phyloP scores from a whole-genome alignment of 2,113 vertebrate species.

The Cyphomyrus discorhynchus region DNA sequence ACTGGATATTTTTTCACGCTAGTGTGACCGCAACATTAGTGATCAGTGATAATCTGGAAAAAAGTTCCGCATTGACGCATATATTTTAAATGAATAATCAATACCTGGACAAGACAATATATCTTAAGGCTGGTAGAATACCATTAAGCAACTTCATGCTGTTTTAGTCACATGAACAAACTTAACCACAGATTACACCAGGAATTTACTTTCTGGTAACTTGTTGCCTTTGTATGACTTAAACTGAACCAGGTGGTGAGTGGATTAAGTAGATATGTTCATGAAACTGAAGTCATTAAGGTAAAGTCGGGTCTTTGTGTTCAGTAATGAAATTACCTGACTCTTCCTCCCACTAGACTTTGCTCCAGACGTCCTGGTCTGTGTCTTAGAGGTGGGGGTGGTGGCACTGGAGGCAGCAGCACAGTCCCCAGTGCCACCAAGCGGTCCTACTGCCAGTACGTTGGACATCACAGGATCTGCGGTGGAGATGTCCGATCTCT shows the following conservation, averaged over 20 bases:
- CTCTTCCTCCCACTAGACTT: neutral
- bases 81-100: neutral
- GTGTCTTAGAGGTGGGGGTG: neutral
- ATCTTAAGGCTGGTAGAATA: neutral
- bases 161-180: neutral
- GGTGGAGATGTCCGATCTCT: neutral
- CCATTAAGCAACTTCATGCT: neutral
- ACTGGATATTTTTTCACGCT: neutral
- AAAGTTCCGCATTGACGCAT: neutral
- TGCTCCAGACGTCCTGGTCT: neutral
- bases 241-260: neutral
- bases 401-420: neutral
- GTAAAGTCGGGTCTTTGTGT: neutral
- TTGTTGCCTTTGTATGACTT: neutral
- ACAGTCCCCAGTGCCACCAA: neutral
- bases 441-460: neutral
- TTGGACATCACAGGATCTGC: neutral
- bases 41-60: neutral
- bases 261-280: neutral
- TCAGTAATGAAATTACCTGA: neutral
- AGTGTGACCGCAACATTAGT: neutral
- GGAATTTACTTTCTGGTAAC: neutral
- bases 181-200: neutral
- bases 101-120: neutral
- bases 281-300: neutral